Evolutionary conservation across 2,113 vertebrate species (phyloP), one percentile per base, ranked within the genome.

Genomic region (Burhinus bistriatus): DNA sequence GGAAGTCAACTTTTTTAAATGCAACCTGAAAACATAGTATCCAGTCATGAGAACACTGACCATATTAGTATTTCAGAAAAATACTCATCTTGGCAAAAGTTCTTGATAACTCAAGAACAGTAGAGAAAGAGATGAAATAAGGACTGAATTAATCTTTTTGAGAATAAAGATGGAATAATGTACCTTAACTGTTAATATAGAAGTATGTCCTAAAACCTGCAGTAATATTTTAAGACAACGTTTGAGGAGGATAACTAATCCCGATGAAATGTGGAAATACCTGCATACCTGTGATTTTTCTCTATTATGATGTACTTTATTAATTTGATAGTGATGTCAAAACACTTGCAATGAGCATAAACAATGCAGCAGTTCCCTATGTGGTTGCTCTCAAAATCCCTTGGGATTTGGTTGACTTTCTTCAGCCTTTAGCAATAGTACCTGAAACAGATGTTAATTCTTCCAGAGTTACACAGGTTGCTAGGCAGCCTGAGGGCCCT

Each of bases 371-470:
- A 20, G 5, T 82, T 84, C 27, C 44, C 44, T 79, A 6, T 52
- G 36, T 84, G 30, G 4, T 13, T 75, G 23, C 6, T 83, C 23
- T 83, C 45, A 81, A 69, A 87, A 87, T 51, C 51, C 14, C 12
- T 57, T 83, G 34, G n/a, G 30, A 88, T 86, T 92, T 57, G 17
- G 5, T 51, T 90, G 59, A 54, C 54, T 90, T 93, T 88, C 44
- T 90, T 90, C 45, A 90, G 9, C 13, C 65, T 77, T 77, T 68
- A 87, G 45, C 38, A 93, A 40, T 44, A 20, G 38, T 68, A 66
- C 49, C 68, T 66, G 80, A 96, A 96, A 89, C 83, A 95, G 84
- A 90, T 84, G 90, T 59, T 89, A 79, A 42, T 72, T 82, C 47
- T 88, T 90, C 52, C 69, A 69, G 23, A 77, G 44, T 85, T 91